phyloP scores from a whole-genome alignment of 30 jellyfish, hydroid and myxozoan genomes.

The Morbakka virulenta region DNA sequence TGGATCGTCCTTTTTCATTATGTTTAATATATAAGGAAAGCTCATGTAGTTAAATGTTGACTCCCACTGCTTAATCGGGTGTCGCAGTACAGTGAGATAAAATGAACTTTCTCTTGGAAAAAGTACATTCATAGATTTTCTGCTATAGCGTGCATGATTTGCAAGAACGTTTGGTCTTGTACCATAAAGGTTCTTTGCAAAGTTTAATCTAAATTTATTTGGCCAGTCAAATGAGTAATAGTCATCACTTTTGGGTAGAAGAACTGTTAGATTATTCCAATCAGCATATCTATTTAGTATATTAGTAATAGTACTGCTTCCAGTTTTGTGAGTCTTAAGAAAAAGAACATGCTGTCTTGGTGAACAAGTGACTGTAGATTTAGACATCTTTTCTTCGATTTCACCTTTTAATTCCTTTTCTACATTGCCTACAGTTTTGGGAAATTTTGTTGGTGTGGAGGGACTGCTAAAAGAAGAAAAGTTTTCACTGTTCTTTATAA shows the following conservation, averaged over 20 bases:
- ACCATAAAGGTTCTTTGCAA: constrained; percentile 53
- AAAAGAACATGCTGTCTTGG: constrained; percentile 77
- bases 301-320: constrained; percentile 91
- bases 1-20: constrained; percentile 70
- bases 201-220: constrained; percentile 70
- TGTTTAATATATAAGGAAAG: constrained; percentile 77
- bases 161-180: constrained; percentile 81
- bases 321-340: constrained; percentile 94
- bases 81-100: constrained; percentile 79
- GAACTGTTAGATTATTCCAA: constrained; percentile 68
- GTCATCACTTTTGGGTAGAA: constrained; percentile 69
- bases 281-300: constrained; percentile 94
- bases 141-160: constrained; percentile 95
- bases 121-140: constrained; percentile 77
- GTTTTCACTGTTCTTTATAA: too few species aligned
- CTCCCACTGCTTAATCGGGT: constrained; percentile 97
- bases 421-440: neutral
- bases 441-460: neutral
- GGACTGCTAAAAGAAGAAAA: neutral
- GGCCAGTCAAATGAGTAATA: constrained; percentile 94
- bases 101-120: constrained; percentile 77
- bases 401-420: neutral
- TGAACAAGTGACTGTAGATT: constrained; percentile 29
- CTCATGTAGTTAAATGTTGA: constrained; percentile 92
- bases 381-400: neutral